Evolutionary conservation across 2,888 invertebrate species (phyloP), one percentile per base, ranked within the genome.

Genomic region (Napeogenes inachia): DNA sequence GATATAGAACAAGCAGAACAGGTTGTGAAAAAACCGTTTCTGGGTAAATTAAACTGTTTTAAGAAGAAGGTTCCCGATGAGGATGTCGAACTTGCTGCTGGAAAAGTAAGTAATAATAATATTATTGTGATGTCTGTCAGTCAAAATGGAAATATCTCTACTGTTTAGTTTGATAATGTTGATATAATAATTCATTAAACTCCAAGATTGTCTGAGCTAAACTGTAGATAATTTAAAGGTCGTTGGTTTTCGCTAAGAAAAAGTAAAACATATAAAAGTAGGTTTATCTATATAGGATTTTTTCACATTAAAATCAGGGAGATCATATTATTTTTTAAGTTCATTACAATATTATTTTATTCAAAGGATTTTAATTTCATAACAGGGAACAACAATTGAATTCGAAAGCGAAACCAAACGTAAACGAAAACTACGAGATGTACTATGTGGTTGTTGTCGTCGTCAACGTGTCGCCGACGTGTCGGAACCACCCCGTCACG

Each of bases 371-470:
- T 35, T 32, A n/a, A 33, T 45, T 57, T 45, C 10, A 13, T n/a
- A 30, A 45, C 73, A 86, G 86, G 80, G 78, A 58, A 79, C 85
- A 33, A 78, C 79, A 13, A 84, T 90, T 75, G 85, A 89, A 72
- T 88, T 81, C 73, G 89, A 89, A 71, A 81, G 81, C 67, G 89
- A 90, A 73, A 82, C 83, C 64, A 82, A 84, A 74, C 87, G 85
- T 13, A 89, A 89, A 67, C 87, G 89, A 13, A 89, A 86, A 56
- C 72, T 92, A 10, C 90, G 90, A 54, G 91, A 92, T 68, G 73
- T 89, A 0, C 75, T 91, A 47, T 90, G 87, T 66, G 75, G 75
- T 0, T 85, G 85, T 62, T 87, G 89, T 69, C 79, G 82, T 0
- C 70, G 75, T 2, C 74, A 81, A 0, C 78, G 80, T 54, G 84